Base-by-base conservation (phyloP, 2,797 vertebrate genomes). In the Linurgus olivaceus region DNA sequence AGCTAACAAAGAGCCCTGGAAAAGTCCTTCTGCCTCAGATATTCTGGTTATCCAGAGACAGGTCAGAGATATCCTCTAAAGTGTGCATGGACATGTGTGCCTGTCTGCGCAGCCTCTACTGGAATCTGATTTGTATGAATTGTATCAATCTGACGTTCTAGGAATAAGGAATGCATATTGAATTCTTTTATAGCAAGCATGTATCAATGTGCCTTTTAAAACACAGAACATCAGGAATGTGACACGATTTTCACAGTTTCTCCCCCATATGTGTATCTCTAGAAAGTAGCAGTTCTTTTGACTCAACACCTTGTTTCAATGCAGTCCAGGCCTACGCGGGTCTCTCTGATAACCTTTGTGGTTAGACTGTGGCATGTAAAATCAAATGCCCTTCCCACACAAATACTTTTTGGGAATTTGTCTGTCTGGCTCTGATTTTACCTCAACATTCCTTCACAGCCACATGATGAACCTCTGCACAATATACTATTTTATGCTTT, bases 341-440 rank as follows among this genome's bases (percentile, higher is more conserved):
- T 74, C 33, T 86, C 48, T 59, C 52, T 37, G n/a, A 48, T 68
- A 92, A 65, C 23, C 45, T 61, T 13, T 37, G 65, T 52, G 65
- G 54, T 86, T 77, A 87, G 54, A 80, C 47, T 40, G 0, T 14
- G 72, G 72, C 58, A 74, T 10, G 23, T 80, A 77, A 86, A 91
- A 90, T 77, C 66, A 77, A 86, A 78, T 45, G 80, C 40, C 48
- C 58, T 92, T 95, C 87, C 93, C 72, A 91, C 65, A 28, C 47
- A 51, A 80, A 78, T 62, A 84, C 20, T 75, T 93, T 6, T 38
- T 37, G 10, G 57, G 51, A 88, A 91, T 93, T 72, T 94, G 50
- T 77, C 92, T 92, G 90, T 51, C 89, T 96, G 86, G 47, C 62
- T 94, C 62, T 62, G 84, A 67, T 96, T 88, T 93, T 90, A 96